Base-by-base conservation (phyloP, 2,797 vertebrate genomes). In the Acanthurus lineatus region DNA sequence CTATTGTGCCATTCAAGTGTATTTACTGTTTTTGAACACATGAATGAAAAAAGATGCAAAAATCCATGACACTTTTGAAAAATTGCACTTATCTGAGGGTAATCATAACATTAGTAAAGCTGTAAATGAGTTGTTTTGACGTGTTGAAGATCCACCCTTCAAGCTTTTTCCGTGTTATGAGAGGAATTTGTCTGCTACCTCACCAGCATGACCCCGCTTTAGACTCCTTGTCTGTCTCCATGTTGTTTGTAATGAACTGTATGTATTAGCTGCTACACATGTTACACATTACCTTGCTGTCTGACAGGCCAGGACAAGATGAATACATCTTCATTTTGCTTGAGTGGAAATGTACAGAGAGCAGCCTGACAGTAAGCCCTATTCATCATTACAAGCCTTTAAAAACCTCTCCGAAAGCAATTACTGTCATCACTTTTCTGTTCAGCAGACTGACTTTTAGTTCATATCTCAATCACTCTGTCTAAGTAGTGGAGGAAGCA, bases 151-250 rank as follows among this genome's bases (percentile, higher is more conserved):
- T 40, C 53, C 48, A 71, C 10, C 42, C 12, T 60, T 66, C 15
- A 62, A 64, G 53, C 47, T 52, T 67, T 54, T 17, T 14, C 57
- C 71, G 42, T 65, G 58, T 66, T 88, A 75, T 84, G 75, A 76
- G 7, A 78, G 82, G 81, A 88, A 85, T 22, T 38, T 82, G 69
- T 86, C 56, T 79, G 57, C 70, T 57, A 59, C 61, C 71, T 77
- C 59, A 20, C 62, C 25, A 56, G 22, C 1, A 1, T 79, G 75
- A 73, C 73, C 76, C 48, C 62, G 73, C 47, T 76, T n/a, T 20
- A 61, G 73, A 56, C 72, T 70, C 52, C 56, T 20, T 35, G 73
- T 82, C 61, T 54, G 60, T 80, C 54, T 69, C 35, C 28, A n/a
- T 25, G 48, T 60, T 17, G 69, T 58, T 67, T 75, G 52, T 63